phyloP scores from a whole-genome alignment of 2,888 invertebrate species.

The Dione juno region DNA sequence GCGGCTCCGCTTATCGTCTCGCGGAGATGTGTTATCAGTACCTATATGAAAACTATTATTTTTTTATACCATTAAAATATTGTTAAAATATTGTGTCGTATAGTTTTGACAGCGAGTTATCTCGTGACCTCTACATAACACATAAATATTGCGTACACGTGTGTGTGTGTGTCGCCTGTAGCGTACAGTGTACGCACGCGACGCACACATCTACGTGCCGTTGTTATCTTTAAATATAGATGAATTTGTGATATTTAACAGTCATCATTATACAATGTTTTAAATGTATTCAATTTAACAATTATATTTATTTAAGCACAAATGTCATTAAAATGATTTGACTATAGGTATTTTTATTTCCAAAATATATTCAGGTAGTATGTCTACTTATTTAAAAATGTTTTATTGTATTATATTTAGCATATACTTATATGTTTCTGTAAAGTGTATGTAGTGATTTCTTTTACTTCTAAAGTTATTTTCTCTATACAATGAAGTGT shows the following conservation, averaged over 20 bases:
- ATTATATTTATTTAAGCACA: no score
- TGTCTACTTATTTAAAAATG: no score
- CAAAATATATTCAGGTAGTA: no score
- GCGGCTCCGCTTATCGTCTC: conserved; percentile 13
- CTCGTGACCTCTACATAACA: conserved; percentile 56
- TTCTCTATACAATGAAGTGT: no score
- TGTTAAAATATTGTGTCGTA: background rate
- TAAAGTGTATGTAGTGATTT: no score
- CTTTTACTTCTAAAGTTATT: no score
- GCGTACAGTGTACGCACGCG: conserved; percentile 27
- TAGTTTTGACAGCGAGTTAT: conserved; percentile 54
- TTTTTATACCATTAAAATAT: conserved; percentile 30
- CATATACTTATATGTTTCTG: no score
- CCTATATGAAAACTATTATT: conserved; percentile 9
- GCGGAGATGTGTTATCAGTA: conserved; percentile 31
- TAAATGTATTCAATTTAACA: no score
- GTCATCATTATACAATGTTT: background rate
- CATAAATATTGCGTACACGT: conserved; percentile 24
- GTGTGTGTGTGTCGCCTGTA: background rate
- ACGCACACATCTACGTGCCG: conserved; percentile 41
- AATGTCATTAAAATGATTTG: no score
- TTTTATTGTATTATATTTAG: no score
- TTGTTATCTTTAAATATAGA: conserved; percentile 29
- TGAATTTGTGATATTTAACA: conserved; percentile 19
- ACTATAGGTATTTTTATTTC: no score